These are phyloP conservation scores for Philopotamus ludificatus DNA, from an alignment of 1,140 invertebrate genomes.

Conservation along the genomic window DNA sequence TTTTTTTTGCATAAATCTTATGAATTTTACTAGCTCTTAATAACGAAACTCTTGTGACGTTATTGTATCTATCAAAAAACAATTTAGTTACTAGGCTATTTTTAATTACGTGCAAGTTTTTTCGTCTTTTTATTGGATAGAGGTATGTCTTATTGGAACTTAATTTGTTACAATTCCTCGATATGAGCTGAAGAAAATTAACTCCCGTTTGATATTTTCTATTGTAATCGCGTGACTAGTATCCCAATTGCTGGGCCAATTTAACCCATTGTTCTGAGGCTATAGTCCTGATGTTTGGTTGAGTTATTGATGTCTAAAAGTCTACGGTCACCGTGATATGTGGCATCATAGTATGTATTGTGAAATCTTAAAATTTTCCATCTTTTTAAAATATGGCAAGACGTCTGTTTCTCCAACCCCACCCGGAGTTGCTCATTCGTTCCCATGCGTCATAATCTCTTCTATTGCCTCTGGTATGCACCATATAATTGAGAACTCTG, in stretches of 20 bases:
- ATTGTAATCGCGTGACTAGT: constrained; percentile 72
- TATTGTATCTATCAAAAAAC: constrained; percentile 72
- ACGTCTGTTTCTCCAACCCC: constrained; percentile 84
- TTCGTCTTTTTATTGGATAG: constrained; percentile 61
- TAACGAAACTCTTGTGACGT: constrained; percentile 65
- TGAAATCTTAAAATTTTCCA: constrained; percentile 57
- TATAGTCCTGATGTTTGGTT: constrained; percentile 61
- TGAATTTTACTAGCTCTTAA: constrained; percentile 54
- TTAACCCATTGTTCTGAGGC: constrained; percentile 68
- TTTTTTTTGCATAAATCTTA: constrained; percentile 65
- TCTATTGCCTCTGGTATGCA: constrained; percentile 78
- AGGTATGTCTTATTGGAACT: constrained; percentile 75
- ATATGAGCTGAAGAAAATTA: constrained; percentile 65
- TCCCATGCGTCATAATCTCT: constrained; percentile 80
- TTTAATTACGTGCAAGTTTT: constrained; percentile 68
- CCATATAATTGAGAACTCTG: constrained; percentile 87
- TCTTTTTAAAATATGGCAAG: constrained; percentile 78
- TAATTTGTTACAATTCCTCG: constrained; percentile 69
- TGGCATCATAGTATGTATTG: constrained; percentile 28
- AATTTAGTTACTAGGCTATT: constrained; percentile 67
- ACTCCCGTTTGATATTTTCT: constrained; percentile 65
- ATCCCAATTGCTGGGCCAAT: constrained; percentile 64
- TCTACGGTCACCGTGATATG: constrained; percentile 55
- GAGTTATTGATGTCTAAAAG: constrained; percentile 61
- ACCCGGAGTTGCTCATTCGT: constrained; percentile 71